Evolutionary conservation across 2,797 vertebrate genomes (phyloP), one percentile per base, ranked within the genome.

Genomic region (Echiichthys vipera): DNA sequence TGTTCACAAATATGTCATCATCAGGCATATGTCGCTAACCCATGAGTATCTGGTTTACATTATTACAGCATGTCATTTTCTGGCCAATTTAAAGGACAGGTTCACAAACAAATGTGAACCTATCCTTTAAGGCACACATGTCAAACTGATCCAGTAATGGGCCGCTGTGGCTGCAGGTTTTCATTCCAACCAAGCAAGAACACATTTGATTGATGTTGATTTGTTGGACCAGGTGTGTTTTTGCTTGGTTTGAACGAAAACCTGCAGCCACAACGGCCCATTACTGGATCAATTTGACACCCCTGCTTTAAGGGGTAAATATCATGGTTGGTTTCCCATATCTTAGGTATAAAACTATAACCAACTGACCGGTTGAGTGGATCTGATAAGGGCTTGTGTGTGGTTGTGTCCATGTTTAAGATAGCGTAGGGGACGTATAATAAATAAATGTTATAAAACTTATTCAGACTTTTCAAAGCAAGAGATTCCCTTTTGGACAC

Each of bases 51-150:
- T 75, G 57, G 59, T 78, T 86, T 80, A 77, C 63, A 65, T 66
- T 36, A 50, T 49, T 65, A 73, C 34, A 77, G 32, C 72, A 30
- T 62, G 78, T 86, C 77, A 70, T 89, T 90, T 88, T 88, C 83
- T 88, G 74, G 86, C 74, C 76, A 65, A 46, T 84, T 76, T 73
- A 65, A 71, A 51, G 7, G 29, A 45, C 2, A 7, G 1, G 17
- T 34, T 55, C 18, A 22, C 27, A 22, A 65, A 53, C n/a, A 13
- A 12, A 20, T 17, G 18, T 43, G 22, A 55, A 63, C 18, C 14
- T 15, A 1, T 14, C 12, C 14, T 54, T 70, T 8, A 58, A 65
- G 18, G n/a, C n/a, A n/a, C n/a, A n/a, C n/a, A n/a, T n/a, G n/a
- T n/a, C n/a, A n/a, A n/a, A n/a, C n/a, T n/a, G n/a, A n/a, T n/a